These are phyloP conservation scores for Pitta sordida DNA, from an alignment of 2,113 vertebrate genomes.

Conservation along the genomic window DNA sequence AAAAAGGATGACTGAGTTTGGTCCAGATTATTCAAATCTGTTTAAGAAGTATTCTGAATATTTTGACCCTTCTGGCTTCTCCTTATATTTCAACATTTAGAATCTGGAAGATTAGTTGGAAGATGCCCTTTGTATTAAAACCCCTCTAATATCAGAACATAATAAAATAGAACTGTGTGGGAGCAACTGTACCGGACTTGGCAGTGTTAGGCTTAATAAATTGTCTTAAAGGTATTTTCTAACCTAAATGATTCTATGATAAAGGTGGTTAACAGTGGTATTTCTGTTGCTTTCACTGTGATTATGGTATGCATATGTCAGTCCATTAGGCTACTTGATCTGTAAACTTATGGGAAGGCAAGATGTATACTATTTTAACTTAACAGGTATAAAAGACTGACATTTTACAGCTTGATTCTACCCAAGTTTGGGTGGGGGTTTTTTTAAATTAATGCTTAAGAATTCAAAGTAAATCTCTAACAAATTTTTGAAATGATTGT, in stretches of 20 bases:
- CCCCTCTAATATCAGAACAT: background rate
- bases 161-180: background rate
- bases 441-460: background rate
- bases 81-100: background rate
- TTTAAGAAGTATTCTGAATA: background rate
- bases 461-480: background rate
- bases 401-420: background rate
- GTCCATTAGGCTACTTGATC: background rate
- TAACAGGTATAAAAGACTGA: background rate
- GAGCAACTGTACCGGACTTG: background rate
- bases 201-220: background rate
- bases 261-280: background rate
- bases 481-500: background rate
- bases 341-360: background rate
- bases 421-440: background rate
- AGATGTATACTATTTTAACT: background rate
- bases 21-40: background rate
- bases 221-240: background rate
- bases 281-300: background rate
- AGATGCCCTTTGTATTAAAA: background rate
- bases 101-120: background rate
- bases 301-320: background rate
- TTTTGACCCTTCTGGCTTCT: background rate
- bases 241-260: background rate
- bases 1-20: background rate